These are phyloP conservation scores for Theocolax elegans DNA, from an alignment of 1,140 invertebrate genomes.

Conservation along the genomic window DNA sequence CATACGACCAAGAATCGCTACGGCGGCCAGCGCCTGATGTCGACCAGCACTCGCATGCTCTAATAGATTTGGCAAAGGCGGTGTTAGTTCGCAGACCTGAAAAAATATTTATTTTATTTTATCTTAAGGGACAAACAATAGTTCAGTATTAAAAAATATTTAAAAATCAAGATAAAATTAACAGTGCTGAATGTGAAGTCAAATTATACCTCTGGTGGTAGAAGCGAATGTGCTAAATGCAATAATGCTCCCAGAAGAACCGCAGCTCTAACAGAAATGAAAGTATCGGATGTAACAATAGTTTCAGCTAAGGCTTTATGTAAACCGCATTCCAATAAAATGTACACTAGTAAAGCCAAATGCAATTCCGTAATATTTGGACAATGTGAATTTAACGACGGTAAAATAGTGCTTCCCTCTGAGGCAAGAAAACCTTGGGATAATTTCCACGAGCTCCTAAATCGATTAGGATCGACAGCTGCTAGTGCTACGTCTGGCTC, in stretches of 20 bases:
- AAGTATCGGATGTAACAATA: conserved; percentile 86
- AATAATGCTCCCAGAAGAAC: conserved; percentile 88
- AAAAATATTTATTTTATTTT: background rate
- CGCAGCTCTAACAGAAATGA: conserved; percentile 90
- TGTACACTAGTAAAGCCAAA: conserved; percentile 86
- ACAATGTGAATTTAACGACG: conserved; percentile 82
- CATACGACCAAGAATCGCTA: conserved; percentile 81
- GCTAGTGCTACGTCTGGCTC: conserved; percentile 87
- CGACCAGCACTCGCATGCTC: conserved; percentile 80
- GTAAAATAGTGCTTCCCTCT: conserved; percentile 85
- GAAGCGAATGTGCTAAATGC: conserved; percentile 83
- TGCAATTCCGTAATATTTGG: conserved; percentile 93
- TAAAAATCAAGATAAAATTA: background rate
- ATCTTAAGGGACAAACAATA: no score
- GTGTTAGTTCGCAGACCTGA: conserved; percentile 75
- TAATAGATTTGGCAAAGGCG: conserved; percentile 84
- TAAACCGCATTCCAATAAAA: conserved; percentile 87
- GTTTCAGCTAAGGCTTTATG: conserved; percentile 91
- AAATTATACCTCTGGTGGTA: conserved; percentile 80
- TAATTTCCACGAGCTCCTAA: conserved; percentile 85
- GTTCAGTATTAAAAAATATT: background rate
- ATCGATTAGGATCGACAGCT: conserved; percentile 83
- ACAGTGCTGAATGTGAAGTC: background rate
- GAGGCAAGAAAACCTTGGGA: conserved; percentile 92
- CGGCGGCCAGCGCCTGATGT: conserved; percentile 83